Conservation (phyloP, 1,140 invertebrate species). For the Linepithema humile region DNA sequence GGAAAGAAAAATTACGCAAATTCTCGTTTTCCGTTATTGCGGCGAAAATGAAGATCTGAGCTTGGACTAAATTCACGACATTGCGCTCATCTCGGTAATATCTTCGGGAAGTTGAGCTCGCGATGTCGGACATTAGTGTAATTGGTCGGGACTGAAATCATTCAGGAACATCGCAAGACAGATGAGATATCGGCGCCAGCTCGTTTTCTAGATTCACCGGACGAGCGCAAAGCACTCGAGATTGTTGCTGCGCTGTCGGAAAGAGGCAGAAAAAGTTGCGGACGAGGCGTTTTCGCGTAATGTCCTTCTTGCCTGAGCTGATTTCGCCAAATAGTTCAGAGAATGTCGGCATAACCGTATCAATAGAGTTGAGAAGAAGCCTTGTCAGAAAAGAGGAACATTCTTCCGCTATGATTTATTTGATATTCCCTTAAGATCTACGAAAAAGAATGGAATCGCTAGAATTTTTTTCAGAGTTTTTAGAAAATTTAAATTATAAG, state of each 20-base stretch:
- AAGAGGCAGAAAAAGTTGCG: constrained; percentile 39
- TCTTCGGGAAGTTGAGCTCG: constrained; percentile 8
- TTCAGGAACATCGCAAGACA: constrained; percentile 1
- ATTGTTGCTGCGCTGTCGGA: constrained; percentile 21
- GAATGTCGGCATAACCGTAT: neutral
- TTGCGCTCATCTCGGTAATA: neutral
- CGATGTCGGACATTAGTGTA: no score
- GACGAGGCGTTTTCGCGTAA: constrained; percentile 19
- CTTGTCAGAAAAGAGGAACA: neutral
- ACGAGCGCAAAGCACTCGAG: constrained; percentile 27
- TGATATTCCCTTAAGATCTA: neutral
- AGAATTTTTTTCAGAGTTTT: no score
- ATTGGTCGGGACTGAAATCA: constrained; percentile 34
- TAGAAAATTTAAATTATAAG: no score
- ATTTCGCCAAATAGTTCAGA: constrained; percentile 11
- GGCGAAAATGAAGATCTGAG: neutral
- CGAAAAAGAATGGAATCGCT: no score
- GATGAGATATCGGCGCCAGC: constrained; percentile 24
- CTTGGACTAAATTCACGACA: constrained; percentile 36
- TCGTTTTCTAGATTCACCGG: constrained; percentile 51
- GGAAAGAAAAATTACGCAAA: neutral
- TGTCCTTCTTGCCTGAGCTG: neutral
- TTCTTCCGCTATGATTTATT: no score
- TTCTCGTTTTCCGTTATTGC: constrained; percentile 14
- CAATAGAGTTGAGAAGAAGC: neutral